Conservation (phyloP, 2,888 invertebrate genomes). For the Protodeltote pygarga region DNA sequence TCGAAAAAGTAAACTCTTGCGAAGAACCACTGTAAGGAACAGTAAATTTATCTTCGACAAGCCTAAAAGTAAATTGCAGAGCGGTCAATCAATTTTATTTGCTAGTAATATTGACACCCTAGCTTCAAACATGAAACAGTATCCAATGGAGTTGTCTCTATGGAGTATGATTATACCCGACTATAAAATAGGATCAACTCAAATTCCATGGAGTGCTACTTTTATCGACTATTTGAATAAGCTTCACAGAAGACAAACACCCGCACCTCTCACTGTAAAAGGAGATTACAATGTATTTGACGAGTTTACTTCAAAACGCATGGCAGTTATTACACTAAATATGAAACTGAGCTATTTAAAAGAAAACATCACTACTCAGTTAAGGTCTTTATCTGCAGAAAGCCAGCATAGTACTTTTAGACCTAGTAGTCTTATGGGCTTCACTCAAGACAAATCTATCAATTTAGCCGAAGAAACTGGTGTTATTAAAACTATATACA, state of each 20-base stretch:
- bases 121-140: conserved; percentile 62
- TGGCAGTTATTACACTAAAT: conserved; percentile 64
- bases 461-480: conserved; percentile 44
- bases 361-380: conserved; percentile 48
- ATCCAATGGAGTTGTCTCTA: conserved; percentile 68
- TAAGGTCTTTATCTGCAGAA: conserved; percentile 37
- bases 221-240: conserved; percentile 64
- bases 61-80: conserved; percentile 41
- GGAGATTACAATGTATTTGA: conserved; percentile 65
- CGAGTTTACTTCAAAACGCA: conserved; percentile 63
- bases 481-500: conserved; percentile 58
- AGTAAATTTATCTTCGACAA: conserved; percentile 29
- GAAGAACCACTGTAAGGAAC: conserved; percentile 50
- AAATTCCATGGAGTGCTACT: conserved; percentile 65
- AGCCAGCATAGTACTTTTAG: conserved; percentile 36
- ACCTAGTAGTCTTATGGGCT: conserved; percentile 24
- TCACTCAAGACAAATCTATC: conserved; percentile 19
- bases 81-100: conserved; percentile 60
- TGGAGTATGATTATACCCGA: conserved; percentile 56
- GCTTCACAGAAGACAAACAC: conserved; percentile 34
- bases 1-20: conserved; percentile 45
- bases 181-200: conserved; percentile 60
- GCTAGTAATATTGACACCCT: conserved; percentile 55
- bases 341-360: conserved; percentile 63
- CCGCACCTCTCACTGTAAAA: conserved; percentile 48